Evolutionary conservation across 2,888 invertebrate species (phyloP), one percentile per base, ranked within the genome.

Genomic region (Caenorhabditis sp.): DNA sequence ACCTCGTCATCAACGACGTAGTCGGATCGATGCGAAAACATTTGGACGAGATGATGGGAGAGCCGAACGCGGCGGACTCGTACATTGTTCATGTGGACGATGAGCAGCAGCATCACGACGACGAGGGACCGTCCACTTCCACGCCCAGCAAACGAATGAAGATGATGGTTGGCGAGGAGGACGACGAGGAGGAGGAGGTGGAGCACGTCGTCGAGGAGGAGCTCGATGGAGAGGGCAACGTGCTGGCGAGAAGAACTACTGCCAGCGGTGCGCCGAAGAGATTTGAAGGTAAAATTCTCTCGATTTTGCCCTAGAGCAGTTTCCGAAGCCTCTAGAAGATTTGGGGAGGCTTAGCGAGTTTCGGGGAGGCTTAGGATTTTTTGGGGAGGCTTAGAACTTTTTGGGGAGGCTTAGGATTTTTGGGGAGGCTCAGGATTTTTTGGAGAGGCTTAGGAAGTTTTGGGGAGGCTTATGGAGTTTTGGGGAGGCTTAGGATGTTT

Each of bases 1-100:
- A 14, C 14, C 8, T 54, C 19, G 26, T 54, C 10, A 68, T 84
- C 19, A 66, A 69, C 8, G 51, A 72, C 28, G 76, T 84, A 0
- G 68, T 72, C 19, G n/a, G 3, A 16, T 76, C 75, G 22, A 84
- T 84, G 80, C 47, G 75, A 35, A 80, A 77, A 38, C 80, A 76
- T 26, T 31, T 84, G 19, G 80, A 76, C 8, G 82, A 74, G 12
- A 47, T 74, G 28, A 10, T 64, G 6, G 51, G 64, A 3, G 31
- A n/a, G 10, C 54, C 59, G n/a, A 24, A 24, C 19, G n/a, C 41
- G 16, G 74, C 69, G 22, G 19, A 26, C 10, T 22, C 22, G 51
- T 75, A 44, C 35, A 26, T 70, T 4, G 70, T 63, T 6, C 69
- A 64, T 22, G 4, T 47, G 0, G 47, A 44, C 3, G 19, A 49